Conservation (phyloP, 2,797 vertebrate genomes). For the Pygocentrus nattereri region DNA sequence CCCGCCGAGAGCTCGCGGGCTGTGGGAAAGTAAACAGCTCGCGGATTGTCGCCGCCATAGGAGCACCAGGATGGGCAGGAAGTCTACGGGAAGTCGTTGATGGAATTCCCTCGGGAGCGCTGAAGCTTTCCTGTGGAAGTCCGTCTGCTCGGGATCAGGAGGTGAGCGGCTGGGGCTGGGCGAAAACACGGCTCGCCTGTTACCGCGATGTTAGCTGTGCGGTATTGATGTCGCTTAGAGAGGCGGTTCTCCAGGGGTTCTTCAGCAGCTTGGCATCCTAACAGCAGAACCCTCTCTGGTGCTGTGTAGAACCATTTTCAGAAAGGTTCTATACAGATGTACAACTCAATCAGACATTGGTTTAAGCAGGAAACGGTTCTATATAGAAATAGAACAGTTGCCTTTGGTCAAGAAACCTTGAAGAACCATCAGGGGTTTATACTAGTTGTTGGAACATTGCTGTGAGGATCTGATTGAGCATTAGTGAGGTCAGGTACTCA, state of each 20-base stretch:
- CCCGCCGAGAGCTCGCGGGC: conserved; percentile 66
- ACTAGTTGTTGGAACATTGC: not conserved
- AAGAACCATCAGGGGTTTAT: too few relatives aligned
- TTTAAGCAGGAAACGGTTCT: too few relatives aligned
- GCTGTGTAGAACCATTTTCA: too few relatives aligned
- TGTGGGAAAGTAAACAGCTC: conserved; percentile 81
- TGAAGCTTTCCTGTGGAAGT: conserved; percentile 69
- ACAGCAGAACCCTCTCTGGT: too few relatives aligned
- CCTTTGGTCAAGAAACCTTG: too few relatives aligned
- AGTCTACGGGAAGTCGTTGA: conserved; percentile 67
- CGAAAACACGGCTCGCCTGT: not conserved
- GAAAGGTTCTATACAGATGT: too few relatives aligned
- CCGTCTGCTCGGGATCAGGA: conserved; percentile 66
- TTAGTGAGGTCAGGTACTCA: not conserved
- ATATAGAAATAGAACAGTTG: too few relatives aligned
- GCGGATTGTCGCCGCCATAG: conserved; percentile 58
- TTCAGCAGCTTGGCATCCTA: too few relatives aligned
- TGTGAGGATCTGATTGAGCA: not conserved
- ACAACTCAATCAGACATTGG: too few relatives aligned
- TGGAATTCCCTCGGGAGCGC: conserved; percentile 71
- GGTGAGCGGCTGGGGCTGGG: conserved; percentile 63
- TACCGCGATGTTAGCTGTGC: not conserved
- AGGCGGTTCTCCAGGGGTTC: not conserved
- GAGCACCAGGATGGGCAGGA: conserved; percentile 45
- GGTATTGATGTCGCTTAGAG: not conserved